Conservation (phyloP, 92 coral and sea anemone species). For the Porites evermanni region DNA sequence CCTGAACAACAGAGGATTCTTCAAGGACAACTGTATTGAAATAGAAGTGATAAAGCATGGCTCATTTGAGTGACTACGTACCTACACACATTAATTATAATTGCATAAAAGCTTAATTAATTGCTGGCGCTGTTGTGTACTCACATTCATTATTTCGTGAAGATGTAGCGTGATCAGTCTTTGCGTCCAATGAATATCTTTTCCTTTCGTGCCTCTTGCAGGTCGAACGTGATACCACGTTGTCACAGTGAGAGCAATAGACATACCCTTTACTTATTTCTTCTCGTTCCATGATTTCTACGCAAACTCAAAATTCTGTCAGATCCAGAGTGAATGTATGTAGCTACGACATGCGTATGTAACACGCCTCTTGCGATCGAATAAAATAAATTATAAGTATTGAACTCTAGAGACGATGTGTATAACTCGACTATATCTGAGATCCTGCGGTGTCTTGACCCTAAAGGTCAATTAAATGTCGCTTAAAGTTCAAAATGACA, state of each 20-base stretch:
- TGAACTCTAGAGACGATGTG: constrained; percentile 12
- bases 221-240: constrained; percentile 66
- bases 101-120: constrained; percentile 2
- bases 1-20: constrained; percentile 17
- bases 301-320: constrained; percentile 30
- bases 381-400: background rate
- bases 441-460: constrained; percentile 32
- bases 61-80: constrained; percentile 8
- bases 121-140: background rate
- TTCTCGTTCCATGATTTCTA: constrained; percentile 30
- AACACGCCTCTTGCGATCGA: constrained; percentile 33
- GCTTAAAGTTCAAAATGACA: constrained; percentile 33
- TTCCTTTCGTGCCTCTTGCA: constrained; percentile 68
- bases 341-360: constrained; percentile 17
- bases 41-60: background rate
- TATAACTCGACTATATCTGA: too few relatives aligned
- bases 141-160: constrained; percentile 28
- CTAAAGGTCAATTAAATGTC: constrained; percentile 41
- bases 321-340: constrained; percentile 40
- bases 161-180: constrained; percentile 21
- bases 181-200: constrained; percentile 28
- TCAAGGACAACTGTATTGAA: constrained; percentile 14
- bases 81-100: background rate
- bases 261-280: constrained; percentile 53
- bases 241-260: constrained; percentile 61